Conservation (phyloP, 2,888 invertebrate genomes). For the Tanytarsus gracilentus region DNA sequence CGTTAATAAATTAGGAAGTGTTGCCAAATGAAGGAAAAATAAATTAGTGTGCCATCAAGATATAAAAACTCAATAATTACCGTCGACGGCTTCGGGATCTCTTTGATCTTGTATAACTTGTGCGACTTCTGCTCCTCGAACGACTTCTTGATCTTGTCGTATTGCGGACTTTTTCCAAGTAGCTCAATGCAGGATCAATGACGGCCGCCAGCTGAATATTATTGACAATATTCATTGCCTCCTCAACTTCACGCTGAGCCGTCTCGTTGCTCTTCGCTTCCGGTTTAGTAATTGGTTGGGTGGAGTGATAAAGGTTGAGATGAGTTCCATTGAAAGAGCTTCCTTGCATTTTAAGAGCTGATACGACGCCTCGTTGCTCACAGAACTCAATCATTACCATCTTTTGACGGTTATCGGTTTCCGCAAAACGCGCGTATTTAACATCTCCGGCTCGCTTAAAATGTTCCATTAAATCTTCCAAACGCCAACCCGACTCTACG, state of each 20-base stretch:
- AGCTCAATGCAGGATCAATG: slow-evolving; percentile 82
- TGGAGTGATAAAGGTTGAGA: slow-evolving; percentile 75
- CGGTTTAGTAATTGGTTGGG: slow-evolving; percentile 83
- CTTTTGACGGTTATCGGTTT: slow-evolving; percentile 66
- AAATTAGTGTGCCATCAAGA: background rate
- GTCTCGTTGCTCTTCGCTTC: slow-evolving; percentile 93
- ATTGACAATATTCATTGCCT: slow-evolving; percentile 92
- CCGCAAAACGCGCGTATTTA: slow-evolving; percentile 87
- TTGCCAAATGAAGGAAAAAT: background rate
- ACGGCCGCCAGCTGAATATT: slow-evolving; percentile 90
- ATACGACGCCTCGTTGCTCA: slow-evolving; percentile 79
- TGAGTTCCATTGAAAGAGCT: slow-evolving; percentile 61
- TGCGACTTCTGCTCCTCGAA: slow-evolving; percentile 55
- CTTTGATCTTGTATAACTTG: slow-evolving; percentile 48
- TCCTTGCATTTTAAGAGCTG: slow-evolving; percentile 79
- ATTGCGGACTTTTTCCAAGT: slow-evolving; percentile 61
- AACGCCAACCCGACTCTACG: slow-evolving; percentile 57
- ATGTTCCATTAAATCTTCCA: slow-evolving; percentile 81
- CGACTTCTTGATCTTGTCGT: slow-evolving; percentile 39
- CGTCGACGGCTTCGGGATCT: slow-evolving; percentile 17
- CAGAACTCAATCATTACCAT: slow-evolving; percentile 89
- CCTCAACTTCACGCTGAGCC: slow-evolving; percentile 90
- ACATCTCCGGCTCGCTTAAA: slow-evolving; percentile 86
- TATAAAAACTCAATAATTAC: background rate
- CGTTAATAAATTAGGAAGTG: too few relatives aligned